Conservation (phyloP, 2,888 invertebrate genomes). For the Nomada flava region DNA sequence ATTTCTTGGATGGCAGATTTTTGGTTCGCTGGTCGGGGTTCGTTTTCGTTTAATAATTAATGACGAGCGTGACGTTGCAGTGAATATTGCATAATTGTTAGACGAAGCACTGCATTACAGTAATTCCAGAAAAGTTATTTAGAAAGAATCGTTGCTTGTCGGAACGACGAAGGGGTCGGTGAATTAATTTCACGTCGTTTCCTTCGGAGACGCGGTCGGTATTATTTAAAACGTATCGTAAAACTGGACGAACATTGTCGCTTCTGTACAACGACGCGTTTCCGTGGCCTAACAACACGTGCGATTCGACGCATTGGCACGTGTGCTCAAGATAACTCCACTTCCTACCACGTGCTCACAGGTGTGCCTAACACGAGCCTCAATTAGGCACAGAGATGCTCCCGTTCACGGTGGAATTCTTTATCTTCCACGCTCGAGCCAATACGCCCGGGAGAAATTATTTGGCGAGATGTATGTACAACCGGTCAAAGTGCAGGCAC, state of each 20-base stretch:
- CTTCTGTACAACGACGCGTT: conserved; percentile 20
- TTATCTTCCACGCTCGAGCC: background rate
- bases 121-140: no score
- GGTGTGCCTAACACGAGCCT: conserved; percentile 68
- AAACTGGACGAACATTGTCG: conserved; percentile 21
- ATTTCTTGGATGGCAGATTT: background rate
- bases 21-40: no score
- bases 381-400: conserved; percentile 27
- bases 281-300: conserved; percentile 76
- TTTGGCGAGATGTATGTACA: background rate
- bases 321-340: conserved; percentile 69
- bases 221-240: background rate
- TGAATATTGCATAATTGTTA: no score
- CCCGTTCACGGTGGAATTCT: background rate
- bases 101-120: no score
- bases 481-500: conserved; percentile 21
- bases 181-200: no score
- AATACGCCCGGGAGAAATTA: background rate
- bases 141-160: no score
- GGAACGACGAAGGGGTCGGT: no score
- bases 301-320: conserved; percentile 74
- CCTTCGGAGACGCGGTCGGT: no score
- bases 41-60: no score
- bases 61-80: no score
- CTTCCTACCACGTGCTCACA: conserved; percentile 82